Percentiles rank a stretch among this genome's conserved stretches.
Conservation (phyloP, 2,797 vertebrate genomes). For the Leptoclinus maculatus region DNA sequence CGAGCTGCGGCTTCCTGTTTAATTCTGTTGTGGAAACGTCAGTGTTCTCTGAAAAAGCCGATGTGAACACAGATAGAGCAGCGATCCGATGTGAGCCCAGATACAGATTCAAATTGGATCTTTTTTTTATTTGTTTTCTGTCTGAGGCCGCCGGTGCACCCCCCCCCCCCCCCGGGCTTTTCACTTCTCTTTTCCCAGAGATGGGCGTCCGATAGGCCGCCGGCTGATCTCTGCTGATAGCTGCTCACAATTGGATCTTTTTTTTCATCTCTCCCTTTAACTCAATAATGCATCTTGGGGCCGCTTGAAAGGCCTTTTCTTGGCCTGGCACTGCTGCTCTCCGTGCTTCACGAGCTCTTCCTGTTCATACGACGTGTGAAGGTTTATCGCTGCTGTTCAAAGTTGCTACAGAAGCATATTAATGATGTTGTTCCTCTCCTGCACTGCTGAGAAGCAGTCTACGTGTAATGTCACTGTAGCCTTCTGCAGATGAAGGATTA, state of each 20-base stretch:
- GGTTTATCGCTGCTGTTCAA: constrained; percentile 76
- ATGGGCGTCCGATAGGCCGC: constrained; percentile 82
- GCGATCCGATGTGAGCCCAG: constrained; percentile 84
- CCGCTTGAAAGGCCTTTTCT: constrained; percentile 63
- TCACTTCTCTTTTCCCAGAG: constrained; percentile 82
- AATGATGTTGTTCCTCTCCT: constrained; percentile 60
- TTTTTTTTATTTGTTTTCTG: constrained; percentile 86
- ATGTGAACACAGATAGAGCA: constrained; percentile 84
- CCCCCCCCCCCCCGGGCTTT: constrained; percentile 72
- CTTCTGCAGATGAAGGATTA: constrained; percentile 1
- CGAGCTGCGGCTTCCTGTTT: constrained; percentile 83
- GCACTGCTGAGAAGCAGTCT: constrained; percentile 3
- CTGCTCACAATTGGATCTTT: constrained; percentile 84
- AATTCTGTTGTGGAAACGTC: constrained; percentile 86
- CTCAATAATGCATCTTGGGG: constrained; percentile 75
- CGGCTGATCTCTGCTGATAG: constrained; percentile 84
- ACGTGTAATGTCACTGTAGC: background rate
- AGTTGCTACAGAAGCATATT: constrained; percentile 67
- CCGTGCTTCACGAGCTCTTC: constrained; percentile 73
- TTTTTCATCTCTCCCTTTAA: constrained; percentile 78
- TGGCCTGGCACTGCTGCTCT: constrained; percentile 63
- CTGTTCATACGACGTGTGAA: constrained; percentile 78
- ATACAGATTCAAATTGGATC: constrained; percentile 88
- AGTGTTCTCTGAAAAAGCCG: constrained; percentile 84
- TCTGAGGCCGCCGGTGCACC: constrained; percentile 79